Percentiles rank a stretch among this genome's conserved stretches.
Evolutionary conservation across 2,888 invertebrate species (phyloP).

Genomic region (Beris morrisii): DNA sequence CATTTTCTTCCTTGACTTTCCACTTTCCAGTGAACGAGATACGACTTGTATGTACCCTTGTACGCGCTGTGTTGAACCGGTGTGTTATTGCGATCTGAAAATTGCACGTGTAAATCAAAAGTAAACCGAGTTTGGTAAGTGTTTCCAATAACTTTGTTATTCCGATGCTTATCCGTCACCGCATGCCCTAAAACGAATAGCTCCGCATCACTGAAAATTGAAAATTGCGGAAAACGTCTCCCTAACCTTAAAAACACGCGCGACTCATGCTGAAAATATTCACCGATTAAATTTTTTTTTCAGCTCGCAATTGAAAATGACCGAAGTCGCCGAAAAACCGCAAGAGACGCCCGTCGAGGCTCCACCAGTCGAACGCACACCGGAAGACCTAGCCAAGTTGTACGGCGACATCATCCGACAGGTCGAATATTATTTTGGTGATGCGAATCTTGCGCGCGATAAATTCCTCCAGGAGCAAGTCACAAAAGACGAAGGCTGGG

Average conservation of each 20-base stretch:
- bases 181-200: background rate
- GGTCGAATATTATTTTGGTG: constrained; percentile 71
- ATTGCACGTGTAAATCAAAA: too few species aligned
- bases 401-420: constrained; percentile 69
- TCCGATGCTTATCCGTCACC: background rate
- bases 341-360: constrained; percentile 33
- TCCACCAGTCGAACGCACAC: constrained; percentile 26
- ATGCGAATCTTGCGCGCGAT: constrained; percentile 88
- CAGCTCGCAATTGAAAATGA: constrained; percentile 43
- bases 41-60: too few species aligned
- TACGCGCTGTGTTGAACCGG: too few species aligned
- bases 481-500: constrained; percentile 87
- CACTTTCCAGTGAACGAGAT: too few species aligned
- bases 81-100: too few species aligned
- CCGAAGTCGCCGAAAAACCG: constrained; percentile 47
- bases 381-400: constrained; percentile 49
- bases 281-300: too few species aligned
- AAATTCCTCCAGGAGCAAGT: constrained; percentile 90
- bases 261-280: too few species aligned
- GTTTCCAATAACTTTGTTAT: too few species aligned
- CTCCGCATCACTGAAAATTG: background rate
- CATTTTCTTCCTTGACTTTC: too few species aligned
- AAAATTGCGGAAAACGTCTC: background rate
- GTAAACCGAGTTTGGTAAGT: too few species aligned
- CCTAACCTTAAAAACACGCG: too few species aligned